phyloP scores from a whole-genome alignment of 2,888 invertebrate species.

The Blastobasis adustella region DNA sequence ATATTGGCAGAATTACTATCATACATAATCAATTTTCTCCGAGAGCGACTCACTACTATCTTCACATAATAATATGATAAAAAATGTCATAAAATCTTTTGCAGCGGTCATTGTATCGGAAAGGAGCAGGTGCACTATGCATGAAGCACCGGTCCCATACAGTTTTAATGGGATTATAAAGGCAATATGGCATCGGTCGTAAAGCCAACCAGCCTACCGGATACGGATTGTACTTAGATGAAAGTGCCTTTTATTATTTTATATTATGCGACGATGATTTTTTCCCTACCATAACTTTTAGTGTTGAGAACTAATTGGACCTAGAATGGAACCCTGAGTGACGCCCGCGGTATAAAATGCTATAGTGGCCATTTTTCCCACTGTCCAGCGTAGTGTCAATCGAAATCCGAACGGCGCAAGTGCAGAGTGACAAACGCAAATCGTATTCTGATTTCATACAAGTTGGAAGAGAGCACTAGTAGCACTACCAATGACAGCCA shows the following conservation, averaged over 20 bases:
- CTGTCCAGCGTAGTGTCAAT: slow-evolving; percentile 3
- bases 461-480: neutral
- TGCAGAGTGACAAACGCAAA: slow-evolving; percentile 36
- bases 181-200: slow-evolving; percentile 47
- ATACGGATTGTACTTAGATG: neutral
- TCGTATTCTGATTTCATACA: slow-evolving; percentile 40
- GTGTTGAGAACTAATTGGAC: too few species aligned
- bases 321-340: too few species aligned
- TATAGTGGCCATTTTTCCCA: slow-evolving; percentile 3
- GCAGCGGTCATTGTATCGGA: too few species aligned
- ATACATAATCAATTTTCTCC: too few species aligned
- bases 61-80: too few species aligned
- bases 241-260: too few species aligned
- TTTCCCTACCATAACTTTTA: too few species aligned
- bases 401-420: neutral
- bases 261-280: too few species aligned
- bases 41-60: too few species aligned
- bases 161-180: slow-evolving; percentile 60
- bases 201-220: slow-evolving; percentile 9
- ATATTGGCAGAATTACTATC: too few species aligned
- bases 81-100: too few species aligned
- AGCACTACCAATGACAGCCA: slow-evolving; percentile 34
- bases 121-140: slow-evolving; percentile 25
- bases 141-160: slow-evolving; percentile 30
- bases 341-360: too few species aligned